Percentiles rank a stretch among this genome's conserved stretches.
Conservation (phyloP, 1,140 invertebrate genomes). For the Nylanderia fulva region DNA sequence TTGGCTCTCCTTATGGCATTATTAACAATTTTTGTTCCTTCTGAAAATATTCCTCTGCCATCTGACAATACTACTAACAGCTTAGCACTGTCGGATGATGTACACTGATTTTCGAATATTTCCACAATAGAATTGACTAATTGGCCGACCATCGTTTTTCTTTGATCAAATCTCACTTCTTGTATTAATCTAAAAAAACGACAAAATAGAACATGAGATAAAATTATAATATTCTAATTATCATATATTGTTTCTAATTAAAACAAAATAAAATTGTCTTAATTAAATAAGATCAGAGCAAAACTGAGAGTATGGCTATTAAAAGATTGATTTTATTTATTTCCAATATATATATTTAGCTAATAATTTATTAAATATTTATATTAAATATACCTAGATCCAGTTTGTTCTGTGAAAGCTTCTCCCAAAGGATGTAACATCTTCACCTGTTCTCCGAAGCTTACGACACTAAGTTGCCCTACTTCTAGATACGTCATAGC, state of each 20-base stretch:
- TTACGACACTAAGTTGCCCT: constrained; percentile 95
- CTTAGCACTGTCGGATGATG: constrained; percentile 91
- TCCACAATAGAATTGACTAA: constrained; percentile 92
- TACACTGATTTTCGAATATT: constrained; percentile 88
- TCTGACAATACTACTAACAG: constrained; percentile 97
- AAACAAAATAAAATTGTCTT: not conserved
- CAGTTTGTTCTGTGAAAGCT: constrained; percentile 93
- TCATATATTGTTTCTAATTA: not conserved
- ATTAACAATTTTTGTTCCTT: constrained; percentile 92
- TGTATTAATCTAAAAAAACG: constrained; percentile 88
- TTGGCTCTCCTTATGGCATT: constrained; percentile 93
- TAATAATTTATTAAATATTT: constrained; percentile 17
- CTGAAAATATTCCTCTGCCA: constrained; percentile 96
- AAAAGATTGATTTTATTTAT: not conserved
- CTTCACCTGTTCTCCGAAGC: constrained; percentile 95
- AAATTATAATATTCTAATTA: not conserved
- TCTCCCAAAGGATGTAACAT: constrained; percentile 95
- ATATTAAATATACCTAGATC: constrained; percentile 87
- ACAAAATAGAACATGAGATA: not conserved
- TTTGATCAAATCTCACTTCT: constrained; percentile 93
- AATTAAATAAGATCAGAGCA: not conserved
- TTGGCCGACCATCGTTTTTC: constrained; percentile 92
- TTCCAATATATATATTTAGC: not conserved
- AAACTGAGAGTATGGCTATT: not conserved
- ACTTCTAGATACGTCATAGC: constrained; percentile 97